phyloP scores from a whole-genome alignment of 2,113 vertebrate species.

The Paradisaea rubra region DNA sequence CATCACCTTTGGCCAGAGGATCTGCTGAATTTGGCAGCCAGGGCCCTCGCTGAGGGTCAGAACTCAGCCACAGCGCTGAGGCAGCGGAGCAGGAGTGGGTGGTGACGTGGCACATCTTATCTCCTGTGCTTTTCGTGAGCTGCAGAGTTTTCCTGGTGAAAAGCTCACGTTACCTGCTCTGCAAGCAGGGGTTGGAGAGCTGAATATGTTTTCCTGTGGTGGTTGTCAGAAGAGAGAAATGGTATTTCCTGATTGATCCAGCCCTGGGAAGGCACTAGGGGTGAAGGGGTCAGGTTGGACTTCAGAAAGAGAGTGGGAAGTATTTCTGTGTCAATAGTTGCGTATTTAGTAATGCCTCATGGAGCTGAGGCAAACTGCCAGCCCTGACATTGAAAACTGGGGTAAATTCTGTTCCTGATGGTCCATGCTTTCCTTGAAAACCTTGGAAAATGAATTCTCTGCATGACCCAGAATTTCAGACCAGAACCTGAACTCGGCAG shows the following conservation, averaged over 20 bases:
- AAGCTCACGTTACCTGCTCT: neutral
- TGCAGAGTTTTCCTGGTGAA: neutral
- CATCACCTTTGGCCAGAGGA: neutral
- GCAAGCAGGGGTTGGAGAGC: neutral
- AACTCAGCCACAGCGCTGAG: accelerated
- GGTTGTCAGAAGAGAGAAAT: neutral
- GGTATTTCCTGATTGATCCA: neutral
- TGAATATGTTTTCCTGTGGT: neutral
- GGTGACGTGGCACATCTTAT: neutral
- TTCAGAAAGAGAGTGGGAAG: neutral
- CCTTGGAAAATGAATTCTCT: neutral
- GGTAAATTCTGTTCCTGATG: neutral
- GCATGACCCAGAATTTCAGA: neutral
- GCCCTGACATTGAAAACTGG: neutral
- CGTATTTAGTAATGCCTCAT: neutral
- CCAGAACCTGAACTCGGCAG: neutral
- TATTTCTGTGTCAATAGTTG: neutral
- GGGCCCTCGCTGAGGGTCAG: neutral
- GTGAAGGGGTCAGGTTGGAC: neutral
- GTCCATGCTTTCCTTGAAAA: neutral
- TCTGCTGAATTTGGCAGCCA: neutral
- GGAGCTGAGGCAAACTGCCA: neutral
- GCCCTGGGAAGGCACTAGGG: neutral
- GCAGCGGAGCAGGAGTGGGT: neutral
- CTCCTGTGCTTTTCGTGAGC: neutral